Evolutionary conservation across 30 jellyfish, hydroid and myxozoan species (phyloP).

Genomic region (Pelagia noctiluca): DNA sequence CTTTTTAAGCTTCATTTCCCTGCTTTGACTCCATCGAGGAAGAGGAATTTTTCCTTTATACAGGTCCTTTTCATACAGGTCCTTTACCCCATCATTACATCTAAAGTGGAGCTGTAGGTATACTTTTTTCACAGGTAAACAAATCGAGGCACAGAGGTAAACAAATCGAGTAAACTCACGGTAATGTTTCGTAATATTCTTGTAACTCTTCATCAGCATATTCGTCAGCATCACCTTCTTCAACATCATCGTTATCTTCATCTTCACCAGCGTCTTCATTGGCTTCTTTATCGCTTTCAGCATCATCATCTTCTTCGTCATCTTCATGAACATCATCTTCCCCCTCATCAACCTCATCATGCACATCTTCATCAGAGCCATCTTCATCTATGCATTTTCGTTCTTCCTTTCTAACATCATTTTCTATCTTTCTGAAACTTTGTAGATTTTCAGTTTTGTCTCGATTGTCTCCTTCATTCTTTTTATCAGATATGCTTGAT

Average conservation of each 20-base stretch:
- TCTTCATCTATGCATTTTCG: constrained; percentile 6
- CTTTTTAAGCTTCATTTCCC: too few species aligned
- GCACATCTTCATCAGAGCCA: constrained; percentile 33
- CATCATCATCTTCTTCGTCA: constrained; percentile 10
- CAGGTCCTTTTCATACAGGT: too few species aligned
- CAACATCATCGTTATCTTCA: constrained; percentile 28
- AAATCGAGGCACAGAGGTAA: background rate
- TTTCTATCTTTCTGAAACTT: too few species aligned
- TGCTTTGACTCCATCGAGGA: too few species aligned
- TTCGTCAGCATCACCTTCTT: constrained; percentile 7
- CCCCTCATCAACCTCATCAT: constrained; percentile 44
- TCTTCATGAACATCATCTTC: constrained; percentile 18
- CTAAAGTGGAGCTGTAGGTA: too few species aligned
- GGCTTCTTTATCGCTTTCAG: constrained; percentile 1
- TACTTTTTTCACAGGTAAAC: too few species aligned
- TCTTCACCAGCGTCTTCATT: constrained; percentile 52
- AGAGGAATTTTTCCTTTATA: too few species aligned
- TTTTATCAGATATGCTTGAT: too few species aligned
- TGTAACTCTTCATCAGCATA: constrained; percentile 39
- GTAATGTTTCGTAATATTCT: constrained; percentile 33
- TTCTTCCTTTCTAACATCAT: background rate
- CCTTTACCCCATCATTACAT: too few species aligned
- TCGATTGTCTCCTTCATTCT: too few species aligned
- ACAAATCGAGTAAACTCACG: constrained; percentile 18
- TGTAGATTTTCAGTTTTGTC: too few species aligned